phyloP scores from a whole-genome alignment of 2,888 invertebrate species.

The Rhaphigaster nebulosa region DNA sequence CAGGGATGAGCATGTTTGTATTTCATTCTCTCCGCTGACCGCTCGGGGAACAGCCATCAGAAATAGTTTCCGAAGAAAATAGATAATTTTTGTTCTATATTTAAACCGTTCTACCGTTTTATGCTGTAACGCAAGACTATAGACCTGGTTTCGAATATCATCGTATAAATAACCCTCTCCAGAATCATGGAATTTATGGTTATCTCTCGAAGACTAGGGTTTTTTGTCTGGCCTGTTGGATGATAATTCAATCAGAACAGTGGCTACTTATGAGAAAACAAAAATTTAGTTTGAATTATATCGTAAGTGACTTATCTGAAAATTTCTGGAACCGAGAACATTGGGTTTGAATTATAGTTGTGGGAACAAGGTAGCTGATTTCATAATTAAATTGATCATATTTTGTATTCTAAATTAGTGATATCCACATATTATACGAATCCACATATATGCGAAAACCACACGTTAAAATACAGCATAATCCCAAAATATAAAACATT shows the following conservation, averaged over 20 bases:
- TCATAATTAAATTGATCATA: too few relatives aligned
- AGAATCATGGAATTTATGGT: background rate
- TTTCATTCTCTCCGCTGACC: background rate
- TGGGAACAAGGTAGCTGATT: too few relatives aligned
- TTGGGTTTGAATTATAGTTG: too few relatives aligned
- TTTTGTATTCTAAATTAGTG: too few relatives aligned
- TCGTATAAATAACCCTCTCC: background rate
- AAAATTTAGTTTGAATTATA: background rate
- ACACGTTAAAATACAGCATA: too few relatives aligned
- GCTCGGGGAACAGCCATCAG: background rate
- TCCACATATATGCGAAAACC: too few relatives aligned
- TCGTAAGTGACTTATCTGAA: too few relatives aligned
- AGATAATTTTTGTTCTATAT: conserved; percentile 43
- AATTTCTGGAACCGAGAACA: too few relatives aligned
- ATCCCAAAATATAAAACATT: too few relatives aligned
- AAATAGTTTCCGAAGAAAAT: conserved; percentile 35
- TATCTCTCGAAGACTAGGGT: too few relatives aligned
- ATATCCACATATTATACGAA: too few relatives aligned
- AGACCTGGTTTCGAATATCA: conserved; percentile 24
- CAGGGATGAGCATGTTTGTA: background rate
- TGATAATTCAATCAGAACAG: background rate
- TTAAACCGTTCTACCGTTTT: conserved; percentile 18
- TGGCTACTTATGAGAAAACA: background rate
- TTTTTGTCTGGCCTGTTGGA: background rate
- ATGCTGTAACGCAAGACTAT: conserved; percentile 12